Evolutionary conservation across 2,113 vertebrate species (phyloP).

Genomic region (Brevimyrus niger): DNA sequence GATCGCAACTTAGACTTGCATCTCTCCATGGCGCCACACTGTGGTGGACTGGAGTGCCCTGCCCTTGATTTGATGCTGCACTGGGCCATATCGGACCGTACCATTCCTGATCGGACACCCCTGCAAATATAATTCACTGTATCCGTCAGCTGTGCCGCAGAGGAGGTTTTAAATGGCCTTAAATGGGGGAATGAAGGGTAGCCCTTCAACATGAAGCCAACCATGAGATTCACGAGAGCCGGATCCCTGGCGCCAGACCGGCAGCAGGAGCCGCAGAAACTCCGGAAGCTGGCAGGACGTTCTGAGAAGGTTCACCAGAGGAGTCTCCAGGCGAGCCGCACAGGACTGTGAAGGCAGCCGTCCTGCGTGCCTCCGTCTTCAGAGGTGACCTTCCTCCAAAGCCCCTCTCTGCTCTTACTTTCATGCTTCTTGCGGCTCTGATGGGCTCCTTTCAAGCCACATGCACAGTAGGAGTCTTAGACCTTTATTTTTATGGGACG

Average conservation of each 20-base stretch:
- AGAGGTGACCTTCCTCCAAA: background rate
- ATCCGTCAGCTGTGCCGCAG: background rate
- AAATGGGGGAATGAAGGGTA: background rate
- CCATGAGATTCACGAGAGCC: background rate
- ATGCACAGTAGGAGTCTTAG: background rate
- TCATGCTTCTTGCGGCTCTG: background rate
- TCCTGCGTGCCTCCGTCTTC: background rate
- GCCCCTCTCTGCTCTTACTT: background rate
- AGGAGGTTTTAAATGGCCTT: background rate
- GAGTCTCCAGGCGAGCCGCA: background rate
- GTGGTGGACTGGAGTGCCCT: background rate
- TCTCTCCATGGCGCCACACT: background rate
- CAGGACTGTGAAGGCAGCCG: background rate
- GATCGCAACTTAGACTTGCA: background rate
- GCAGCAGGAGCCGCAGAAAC: background rate
- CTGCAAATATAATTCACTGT: background rate
- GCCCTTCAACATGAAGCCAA: background rate
- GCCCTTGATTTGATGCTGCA: background rate
- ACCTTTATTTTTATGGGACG: background rate
- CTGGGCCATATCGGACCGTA: background rate
- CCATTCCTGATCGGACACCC: background rate
- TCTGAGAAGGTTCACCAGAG: background rate
- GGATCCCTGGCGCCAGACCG: background rate
- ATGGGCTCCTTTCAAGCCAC: background rate
- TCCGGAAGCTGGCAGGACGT: background rate